These are phyloP conservation scores for Sebastes kiyomatsui DNA, from an alignment of 2,797 vertebrate genomes.

Conservation along the genomic window DNA sequence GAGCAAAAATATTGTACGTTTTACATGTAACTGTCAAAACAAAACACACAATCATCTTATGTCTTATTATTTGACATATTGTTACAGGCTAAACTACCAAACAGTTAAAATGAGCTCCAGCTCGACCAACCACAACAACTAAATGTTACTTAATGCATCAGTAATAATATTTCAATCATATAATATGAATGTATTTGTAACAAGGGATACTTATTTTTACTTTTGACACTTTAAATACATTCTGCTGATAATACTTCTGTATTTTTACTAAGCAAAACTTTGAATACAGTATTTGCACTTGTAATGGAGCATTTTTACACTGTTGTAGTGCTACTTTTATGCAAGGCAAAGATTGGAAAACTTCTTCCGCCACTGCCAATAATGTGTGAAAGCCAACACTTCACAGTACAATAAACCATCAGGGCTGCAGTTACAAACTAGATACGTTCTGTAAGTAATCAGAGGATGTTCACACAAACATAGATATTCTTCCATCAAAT, in stretches of 20 bases:
- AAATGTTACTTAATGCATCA: background rate
- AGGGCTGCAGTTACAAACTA: background rate
- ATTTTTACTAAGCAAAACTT: background rate
- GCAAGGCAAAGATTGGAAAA: background rate
- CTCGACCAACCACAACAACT: background rate
- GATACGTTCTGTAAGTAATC: background rate
- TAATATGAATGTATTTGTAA: background rate
- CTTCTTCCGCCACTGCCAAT: background rate
- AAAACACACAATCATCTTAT: background rate
- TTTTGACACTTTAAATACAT: background rate
- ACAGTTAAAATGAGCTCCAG: background rate
- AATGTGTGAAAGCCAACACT: background rate
- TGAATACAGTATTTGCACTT: background rate
- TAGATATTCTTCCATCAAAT: background rate
- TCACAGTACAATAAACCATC: background rate
- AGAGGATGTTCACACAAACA: background rate
- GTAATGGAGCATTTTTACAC: background rate
- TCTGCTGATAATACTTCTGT: background rate
- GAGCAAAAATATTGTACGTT: background rate
- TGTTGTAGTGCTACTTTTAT: background rate
- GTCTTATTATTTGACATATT: background rate
- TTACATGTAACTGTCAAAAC: background rate
- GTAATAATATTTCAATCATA: background rate
- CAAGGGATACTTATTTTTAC: background rate
- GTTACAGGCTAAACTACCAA: background rate